Evolutionary conservation across 2,797 vertebrate species (phyloP).

Genomic region (Ctenopoma kingsleyae): DNA sequence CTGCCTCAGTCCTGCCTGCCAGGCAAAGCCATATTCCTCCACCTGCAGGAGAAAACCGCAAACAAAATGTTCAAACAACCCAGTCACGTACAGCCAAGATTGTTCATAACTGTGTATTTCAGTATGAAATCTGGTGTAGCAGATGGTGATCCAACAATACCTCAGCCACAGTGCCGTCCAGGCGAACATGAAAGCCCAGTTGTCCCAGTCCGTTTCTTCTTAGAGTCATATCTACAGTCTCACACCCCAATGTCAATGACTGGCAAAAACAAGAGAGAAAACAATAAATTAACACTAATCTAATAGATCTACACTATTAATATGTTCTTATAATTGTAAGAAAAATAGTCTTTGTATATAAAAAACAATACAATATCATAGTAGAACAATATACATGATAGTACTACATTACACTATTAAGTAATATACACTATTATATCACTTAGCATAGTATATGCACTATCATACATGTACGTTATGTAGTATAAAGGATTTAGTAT

Average conservation of each 20-base stretch:
- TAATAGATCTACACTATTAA: background rate
- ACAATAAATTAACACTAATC: background rate
- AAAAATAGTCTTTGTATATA: background rate
- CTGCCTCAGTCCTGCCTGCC: conserved; percentile 94
- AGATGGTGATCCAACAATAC: conserved; percentile 51
- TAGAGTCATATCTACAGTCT: conserved; percentile 95
- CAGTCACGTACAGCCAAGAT: conserved; percentile 22
- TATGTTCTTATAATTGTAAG: background rate
- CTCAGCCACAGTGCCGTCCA: conserved; percentile 94
- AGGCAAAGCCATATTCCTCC: conserved; percentile 97
- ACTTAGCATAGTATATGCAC: too few species aligned
- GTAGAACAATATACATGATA: background rate
- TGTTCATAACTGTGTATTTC: background rate
- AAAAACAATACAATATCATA: background rate
- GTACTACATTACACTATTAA: too few species aligned
- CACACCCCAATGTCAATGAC: conserved; percentile 91
- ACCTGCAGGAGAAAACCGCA: conserved; percentile 73
- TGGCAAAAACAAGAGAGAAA: conserved; percentile 51
- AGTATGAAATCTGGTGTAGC: conserved; percentile 6
- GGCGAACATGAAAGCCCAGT: conserved; percentile 94
- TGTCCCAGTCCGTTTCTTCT: conserved; percentile 94
- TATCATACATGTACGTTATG: too few species aligned
- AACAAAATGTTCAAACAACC: conserved; percentile 20
- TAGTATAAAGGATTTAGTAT: background rate
- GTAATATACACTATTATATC: too few species aligned